phyloP scores from a whole-genome alignment of 2,113 vertebrate species.

The Epinephelus cyanopodus region DNA sequence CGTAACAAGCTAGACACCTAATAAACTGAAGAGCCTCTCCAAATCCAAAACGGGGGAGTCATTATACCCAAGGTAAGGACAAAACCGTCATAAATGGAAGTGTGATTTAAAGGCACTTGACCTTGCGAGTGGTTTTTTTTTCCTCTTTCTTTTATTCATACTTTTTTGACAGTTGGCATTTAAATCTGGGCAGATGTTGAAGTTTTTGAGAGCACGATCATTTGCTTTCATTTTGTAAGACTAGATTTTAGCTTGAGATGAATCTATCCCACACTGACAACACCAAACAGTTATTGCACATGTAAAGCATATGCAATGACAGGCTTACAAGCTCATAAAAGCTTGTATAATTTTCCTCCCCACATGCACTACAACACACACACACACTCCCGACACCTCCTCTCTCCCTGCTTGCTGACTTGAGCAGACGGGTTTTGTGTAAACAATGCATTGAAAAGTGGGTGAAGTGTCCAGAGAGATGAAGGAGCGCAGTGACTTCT shows the following conservation, averaged over 20 bases:
- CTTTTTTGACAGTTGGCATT: conserved; percentile 15
- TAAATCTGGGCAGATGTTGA: not conserved
- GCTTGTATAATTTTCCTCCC: conserved; percentile 14
- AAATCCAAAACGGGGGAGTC: conserved; percentile 29
- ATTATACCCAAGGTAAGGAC: conserved; percentile 46
- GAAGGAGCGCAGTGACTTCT: conserved; percentile 20
- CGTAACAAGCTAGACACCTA: conserved; percentile 52
- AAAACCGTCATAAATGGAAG: conserved; percentile 22
- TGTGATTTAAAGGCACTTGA: conserved; percentile 21
- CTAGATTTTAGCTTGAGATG: not conserved
- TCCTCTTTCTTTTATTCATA: not conserved
- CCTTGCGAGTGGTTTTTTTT: not conserved
- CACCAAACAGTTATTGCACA: not conserved
- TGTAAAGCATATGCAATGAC: conserved; percentile 17
- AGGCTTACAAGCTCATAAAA: conserved; percentile 40
- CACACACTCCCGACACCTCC: not conserved
- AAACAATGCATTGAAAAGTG: conserved; percentile 61
- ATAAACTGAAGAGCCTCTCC: conserved; percentile 53
- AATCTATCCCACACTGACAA: not conserved
- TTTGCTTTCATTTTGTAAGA: conserved; percentile 1
- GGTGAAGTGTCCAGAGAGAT: conserved; percentile 75
- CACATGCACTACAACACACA: not conserved
- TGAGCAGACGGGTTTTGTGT: conserved; percentile 49
- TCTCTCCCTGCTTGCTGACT: not conserved
- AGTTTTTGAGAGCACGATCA: not conserved